Evolutionary conservation across 2,888 invertebrate species (phyloP).

Genomic region (Teleiodes luculella): DNA sequence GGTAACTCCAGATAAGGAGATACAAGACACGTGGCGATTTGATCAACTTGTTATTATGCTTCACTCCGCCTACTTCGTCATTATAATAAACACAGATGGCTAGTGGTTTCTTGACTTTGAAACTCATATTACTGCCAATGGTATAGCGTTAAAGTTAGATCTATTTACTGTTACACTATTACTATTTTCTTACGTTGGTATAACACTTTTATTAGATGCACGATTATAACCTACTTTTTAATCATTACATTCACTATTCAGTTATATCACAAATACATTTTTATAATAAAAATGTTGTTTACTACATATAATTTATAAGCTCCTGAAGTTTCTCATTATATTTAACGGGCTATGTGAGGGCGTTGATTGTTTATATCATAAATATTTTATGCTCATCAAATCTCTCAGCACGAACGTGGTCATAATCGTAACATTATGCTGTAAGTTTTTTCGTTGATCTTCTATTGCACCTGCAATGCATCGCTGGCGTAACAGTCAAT

Average conservation of each 20-base stretch:
- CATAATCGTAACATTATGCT: conserved; percentile 1
- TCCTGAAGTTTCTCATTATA: not conserved
- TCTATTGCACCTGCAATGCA: conserved; percentile 4
- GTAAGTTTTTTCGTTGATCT: conserved; percentile 1
- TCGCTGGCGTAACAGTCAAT: not conserved
- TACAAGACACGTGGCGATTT: conserved; percentile 9
- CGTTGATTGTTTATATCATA: conserved; percentile 14
- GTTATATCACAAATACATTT: too few relatives aligned
- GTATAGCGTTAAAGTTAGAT: too few relatives aligned
- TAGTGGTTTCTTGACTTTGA: conserved; percentile 5
- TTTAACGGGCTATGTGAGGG: conserved; percentile 9
- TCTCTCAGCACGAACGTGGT: not conserved
- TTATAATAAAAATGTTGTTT: too few relatives aligned
- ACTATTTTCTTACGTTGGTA: not conserved
- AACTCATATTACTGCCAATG: not conserved
- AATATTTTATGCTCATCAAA: conserved; percentile 7
- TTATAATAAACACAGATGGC: conserved; percentile 11
- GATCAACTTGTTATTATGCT: conserved; percentile 6
- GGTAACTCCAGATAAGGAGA: not conserved
- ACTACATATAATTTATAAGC: conserved; percentile 10
- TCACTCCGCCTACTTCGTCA: conserved; percentile 9
- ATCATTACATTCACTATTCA: too few relatives aligned
- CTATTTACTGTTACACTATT: not conserved
- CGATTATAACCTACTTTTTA: not conserved
- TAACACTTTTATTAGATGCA: too few relatives aligned